phyloP scores from a whole-genome alignment of 1,140 invertebrate species.

The Tetragonula clypearis region DNA sequence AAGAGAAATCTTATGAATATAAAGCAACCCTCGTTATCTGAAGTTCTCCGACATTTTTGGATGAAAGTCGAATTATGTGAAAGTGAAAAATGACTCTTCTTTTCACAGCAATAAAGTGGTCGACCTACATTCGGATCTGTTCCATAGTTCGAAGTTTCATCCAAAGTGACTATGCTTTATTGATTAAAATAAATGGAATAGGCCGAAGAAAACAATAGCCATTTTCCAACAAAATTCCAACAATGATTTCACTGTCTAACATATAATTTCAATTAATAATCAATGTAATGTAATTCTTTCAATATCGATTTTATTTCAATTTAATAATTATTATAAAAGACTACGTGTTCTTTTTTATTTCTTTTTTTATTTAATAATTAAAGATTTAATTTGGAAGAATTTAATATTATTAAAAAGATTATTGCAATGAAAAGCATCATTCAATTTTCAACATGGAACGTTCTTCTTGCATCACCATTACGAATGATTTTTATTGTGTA shows the following conservation, averaged over 20 bases:
- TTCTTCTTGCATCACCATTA: too few species aligned
- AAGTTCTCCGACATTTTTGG: background rate
- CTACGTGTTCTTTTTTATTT: too few species aligned
- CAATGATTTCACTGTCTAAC: background rate
- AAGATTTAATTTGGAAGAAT: background rate
- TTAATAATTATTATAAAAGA: background rate
- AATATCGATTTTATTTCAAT: background rate
- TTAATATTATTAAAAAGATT: background rate
- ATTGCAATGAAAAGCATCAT: background rate
- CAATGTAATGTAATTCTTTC: background rate
- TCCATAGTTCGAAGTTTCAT: background rate
- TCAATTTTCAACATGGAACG: background rate
- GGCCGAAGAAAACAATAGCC: background rate
- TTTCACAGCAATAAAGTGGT: background rate
- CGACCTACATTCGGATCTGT: background rate
- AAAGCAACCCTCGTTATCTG: background rate
- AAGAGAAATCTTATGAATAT: background rate
- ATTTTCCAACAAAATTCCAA: background rate
- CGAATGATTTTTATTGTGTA: too few species aligned
- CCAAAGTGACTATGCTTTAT: background rate
- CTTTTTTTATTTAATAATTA: background rate
- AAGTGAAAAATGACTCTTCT: background rate
- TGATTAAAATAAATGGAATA: background rate
- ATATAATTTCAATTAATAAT: too few species aligned
- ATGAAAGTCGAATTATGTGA: background rate